Base-by-base conservation (phyloP, 2,113 vertebrate genomes). In the Planiliza haematocheilus region DNA sequence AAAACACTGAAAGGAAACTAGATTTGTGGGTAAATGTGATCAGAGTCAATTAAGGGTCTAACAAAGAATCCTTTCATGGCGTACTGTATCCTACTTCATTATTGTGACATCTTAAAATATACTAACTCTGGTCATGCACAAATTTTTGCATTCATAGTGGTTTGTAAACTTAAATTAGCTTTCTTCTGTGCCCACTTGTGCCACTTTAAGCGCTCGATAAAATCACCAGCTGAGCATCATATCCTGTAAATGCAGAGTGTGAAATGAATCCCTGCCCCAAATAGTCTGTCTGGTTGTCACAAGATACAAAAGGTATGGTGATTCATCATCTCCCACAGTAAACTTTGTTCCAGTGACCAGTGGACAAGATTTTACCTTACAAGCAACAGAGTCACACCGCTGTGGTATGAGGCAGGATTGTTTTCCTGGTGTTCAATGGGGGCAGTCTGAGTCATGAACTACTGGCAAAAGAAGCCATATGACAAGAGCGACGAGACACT, bases 401-500 rank as follows among this genome's bases (percentile, higher is more conserved):
- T 69, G 10, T 65, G 63, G 63, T 34, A 79, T 76, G 70, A 74
- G 57, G 63, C 4, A 0, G 61, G 36, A 41, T 49, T 41, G 46
- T 13, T 50, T 30, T 34, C n/a, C 62, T 9, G 37, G 38, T 48
- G 16, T 45, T 37, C 30, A 53, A 37, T 7, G 36, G 56, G 50
- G 11, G 34, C 10, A 12, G 46, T 17, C 36, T 81, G 65, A 74
- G 45, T 82, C 52, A 80, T 67, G 17, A 83, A 42, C 62, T 57
- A 56, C 69, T 63, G 62, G 45, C 8, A 36, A 79, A 48, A 62
- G 17, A 56, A 66, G 42, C 12, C 20, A n/a, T 3, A 38, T 18
- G 14, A 20, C n/a, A 71, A 60, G 6, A 21, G 2, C 42, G 53
- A 53, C 55, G 77, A 83, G 56, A 73, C 73, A 70, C 14, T 61